A percentile compares a stretch with the other conserved stretches of the same genome.
Evolutionary conservation across 2,888 invertebrate genomes (phyloP).

Genomic region (Pyrocoelia pectoralis): DNA sequence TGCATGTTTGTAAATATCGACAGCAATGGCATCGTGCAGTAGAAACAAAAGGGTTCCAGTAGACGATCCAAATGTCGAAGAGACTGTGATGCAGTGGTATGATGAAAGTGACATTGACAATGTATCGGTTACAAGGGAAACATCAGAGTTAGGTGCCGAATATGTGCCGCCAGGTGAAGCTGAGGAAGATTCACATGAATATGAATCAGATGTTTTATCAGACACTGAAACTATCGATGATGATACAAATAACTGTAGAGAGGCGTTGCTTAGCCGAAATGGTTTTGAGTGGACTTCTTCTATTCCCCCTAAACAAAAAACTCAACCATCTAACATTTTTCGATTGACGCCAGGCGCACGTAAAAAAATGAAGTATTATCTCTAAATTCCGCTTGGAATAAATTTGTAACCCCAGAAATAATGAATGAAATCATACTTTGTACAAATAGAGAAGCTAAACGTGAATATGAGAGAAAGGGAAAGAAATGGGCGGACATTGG

Average conservation of each 20-base stretch:
- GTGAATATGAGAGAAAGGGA: background rate
- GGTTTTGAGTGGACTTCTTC: background rate
- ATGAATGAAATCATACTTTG: background rate
- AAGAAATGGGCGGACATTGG: background rate
- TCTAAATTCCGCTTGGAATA: background rate
- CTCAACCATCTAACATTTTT: background rate
- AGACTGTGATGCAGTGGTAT: conserved; percentile 1
- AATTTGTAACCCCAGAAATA: background rate
- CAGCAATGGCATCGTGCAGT: background rate
- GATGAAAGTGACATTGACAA: background rate
- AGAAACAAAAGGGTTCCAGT: background rate
- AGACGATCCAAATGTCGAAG: no score
- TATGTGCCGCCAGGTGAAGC: background rate
- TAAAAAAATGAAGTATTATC: background rate
- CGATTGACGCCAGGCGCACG: background rate
- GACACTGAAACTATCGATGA: background rate
- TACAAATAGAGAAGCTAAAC: background rate
- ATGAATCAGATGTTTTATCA: conserved; percentile 3
- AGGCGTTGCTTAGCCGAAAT: background rate
- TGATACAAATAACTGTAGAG: background rate
- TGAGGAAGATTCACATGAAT: background rate
- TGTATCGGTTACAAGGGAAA: background rate
- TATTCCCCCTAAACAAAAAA: background rate
- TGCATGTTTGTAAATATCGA: no score
- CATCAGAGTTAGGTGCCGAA: background rate